phyloP scores from a whole-genome alignment of 2,797 vertebrate genomes.

The Amphiprion clarkii region DNA sequence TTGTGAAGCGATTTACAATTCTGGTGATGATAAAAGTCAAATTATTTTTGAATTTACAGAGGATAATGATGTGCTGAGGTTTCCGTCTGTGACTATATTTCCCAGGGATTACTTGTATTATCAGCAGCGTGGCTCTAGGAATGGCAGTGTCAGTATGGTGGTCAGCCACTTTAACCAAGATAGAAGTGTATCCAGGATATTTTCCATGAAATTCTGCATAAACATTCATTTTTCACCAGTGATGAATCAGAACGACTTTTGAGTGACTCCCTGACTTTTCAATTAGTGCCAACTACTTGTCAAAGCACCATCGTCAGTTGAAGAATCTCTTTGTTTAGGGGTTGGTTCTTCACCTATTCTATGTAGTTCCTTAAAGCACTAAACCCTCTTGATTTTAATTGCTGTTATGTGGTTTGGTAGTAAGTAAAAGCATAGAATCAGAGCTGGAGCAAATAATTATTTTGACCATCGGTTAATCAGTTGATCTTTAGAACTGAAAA shows the following conservation, averaged over 20 bases:
- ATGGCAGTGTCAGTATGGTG: background rate
- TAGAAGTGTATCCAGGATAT: background rate
- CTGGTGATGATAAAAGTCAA: background rate
- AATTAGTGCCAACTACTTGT: background rate
- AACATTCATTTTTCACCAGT: background rate
- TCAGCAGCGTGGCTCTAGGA: background rate
- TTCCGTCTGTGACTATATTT: background rate
- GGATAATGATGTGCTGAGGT: constrained; percentile 1
- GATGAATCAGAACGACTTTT: background rate
- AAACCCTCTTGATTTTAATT: no score
- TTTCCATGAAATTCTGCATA: background rate
- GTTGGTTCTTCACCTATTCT: no score
- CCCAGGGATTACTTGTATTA: background rate
- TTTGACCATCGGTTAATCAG: no score
- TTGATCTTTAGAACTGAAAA: no score
- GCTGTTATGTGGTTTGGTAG: no score
- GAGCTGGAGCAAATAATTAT: no score
- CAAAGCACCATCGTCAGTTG: no score
- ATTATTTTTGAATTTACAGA: background rate
- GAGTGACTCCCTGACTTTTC: background rate
- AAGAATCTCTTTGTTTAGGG: no score
- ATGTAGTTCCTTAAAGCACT: no score
- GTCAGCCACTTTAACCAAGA: background rate
- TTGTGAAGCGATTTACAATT: background rate
- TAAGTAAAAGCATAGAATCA: no score